Evolutionary conservation across 2,888 invertebrate species (phyloP).

Genomic region (Quadriops clusia): DNA sequence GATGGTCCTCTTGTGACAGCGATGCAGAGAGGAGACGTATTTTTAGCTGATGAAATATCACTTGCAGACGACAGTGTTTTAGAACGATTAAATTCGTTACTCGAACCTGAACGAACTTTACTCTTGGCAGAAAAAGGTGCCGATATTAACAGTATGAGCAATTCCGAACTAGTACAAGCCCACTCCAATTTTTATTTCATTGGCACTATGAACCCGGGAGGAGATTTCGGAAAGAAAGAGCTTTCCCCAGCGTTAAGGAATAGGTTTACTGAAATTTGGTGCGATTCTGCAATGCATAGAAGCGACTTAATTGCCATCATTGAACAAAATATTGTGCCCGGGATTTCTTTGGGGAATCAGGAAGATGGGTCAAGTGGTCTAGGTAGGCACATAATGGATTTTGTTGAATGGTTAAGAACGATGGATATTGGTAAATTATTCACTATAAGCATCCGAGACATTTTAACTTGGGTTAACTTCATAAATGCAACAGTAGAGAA

Average conservation of each 20-base stretch:
- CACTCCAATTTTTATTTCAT: constrained; percentile 73
- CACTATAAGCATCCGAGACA: constrained; percentile 80
- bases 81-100: constrained; percentile 89
- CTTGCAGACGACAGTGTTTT: constrained; percentile 96
- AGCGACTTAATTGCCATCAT: constrained; percentile 72
- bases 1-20: constrained; percentile 90
- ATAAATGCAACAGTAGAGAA: constrained; percentile 52
- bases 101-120: constrained; percentile 85
- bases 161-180: constrained; percentile 50
- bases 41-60: constrained; percentile 97
- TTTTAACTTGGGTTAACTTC: constrained; percentile 86
- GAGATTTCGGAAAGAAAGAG: constrained; percentile 99
- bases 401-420: constrained; percentile 63
- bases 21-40: constrained; percentile 78
- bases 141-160: constrained; percentile 41
- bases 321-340: constrained; percentile 57
- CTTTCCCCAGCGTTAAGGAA: constrained; percentile 93
- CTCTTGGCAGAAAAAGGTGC: constrained; percentile 84
- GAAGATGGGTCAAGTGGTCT: constrained; percentile 45
- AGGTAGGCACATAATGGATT: constrained; percentile 63
- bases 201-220: constrained; percentile 99
- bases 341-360: constrained; percentile 43
- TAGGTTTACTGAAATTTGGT: constrained; percentile 98
- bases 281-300: constrained; percentile 60
- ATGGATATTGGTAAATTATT: constrained; percentile 60